phyloP scores from a whole-genome alignment of 2,797 vertebrate species.

The Eulemur albifrons region DNA sequence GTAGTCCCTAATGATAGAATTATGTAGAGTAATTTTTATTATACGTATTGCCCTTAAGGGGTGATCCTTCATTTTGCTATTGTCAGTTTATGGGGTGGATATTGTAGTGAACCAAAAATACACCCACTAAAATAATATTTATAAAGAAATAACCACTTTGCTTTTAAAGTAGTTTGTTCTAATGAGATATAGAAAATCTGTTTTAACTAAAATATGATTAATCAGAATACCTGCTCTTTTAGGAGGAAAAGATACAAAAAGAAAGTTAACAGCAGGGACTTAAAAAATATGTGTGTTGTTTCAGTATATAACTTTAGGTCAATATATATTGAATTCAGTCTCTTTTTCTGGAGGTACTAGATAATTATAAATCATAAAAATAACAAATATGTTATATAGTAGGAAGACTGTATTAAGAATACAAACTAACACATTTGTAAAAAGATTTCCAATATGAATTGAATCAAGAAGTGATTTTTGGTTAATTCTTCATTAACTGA shows the following conservation, averaged over 20 bases:
- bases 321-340: background rate
- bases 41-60: conserved; percentile 1
- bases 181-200: background rate
- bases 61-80: conserved; percentile 5
- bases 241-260: background rate
- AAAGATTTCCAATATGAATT: background rate
- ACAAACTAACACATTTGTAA: background rate
- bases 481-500: background rate
- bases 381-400: background rate
- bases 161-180: background rate
- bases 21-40: conserved; percentile 35
- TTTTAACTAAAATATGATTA: conserved; percentile 10
- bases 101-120: background rate
- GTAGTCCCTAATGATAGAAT: conserved; percentile 13
- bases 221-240: background rate
- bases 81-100: background rate
- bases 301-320: background rate
- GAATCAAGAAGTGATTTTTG: background rate
- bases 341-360: background rate
- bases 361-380: background rate
- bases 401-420: background rate
- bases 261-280: background rate
- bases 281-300: background rate
- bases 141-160: background rate
- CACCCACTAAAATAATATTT: background rate